Evolutionary conservation across 92 coral and sea anemone genomes (phyloP), one percentile per base, ranked within the genome.

Genomic region (Parazoanthus swiftii): DNA sequence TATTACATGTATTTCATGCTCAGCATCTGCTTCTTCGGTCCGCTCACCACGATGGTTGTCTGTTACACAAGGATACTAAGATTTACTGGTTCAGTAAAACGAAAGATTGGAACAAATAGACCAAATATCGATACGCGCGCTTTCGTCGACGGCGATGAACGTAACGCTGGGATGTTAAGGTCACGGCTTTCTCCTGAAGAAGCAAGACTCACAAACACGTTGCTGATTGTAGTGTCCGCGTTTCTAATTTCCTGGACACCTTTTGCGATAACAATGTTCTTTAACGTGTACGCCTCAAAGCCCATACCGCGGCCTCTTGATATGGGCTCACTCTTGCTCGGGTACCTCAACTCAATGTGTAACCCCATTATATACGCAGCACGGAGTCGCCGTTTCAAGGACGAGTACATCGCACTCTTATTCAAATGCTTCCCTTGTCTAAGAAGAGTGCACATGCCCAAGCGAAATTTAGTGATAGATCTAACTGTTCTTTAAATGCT

Each of bases 1-100:
- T 92, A 88, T 20, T 97, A 97, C 90, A 95, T 94, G 94, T 92
- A 91, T 67, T 95, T 95, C 63, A 97, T 93, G 97, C 88, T 97
- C 2, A 72, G 71, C 0, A 76, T 92, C 15, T 95, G 99, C 76
- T 92, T 97, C 54, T 90, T 92, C 48, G 97, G 98, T 3, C 99
- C 99, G 20, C 81, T 95, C 0, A 46, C 36, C 14, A 87, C 89
- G 95, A 46, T 54, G 59, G 18, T 88, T 6, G 46, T 92, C 54
- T 96, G 94, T 58, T 96, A 96, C 66, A 88, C 88, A 42, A 92
- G 90, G 11, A 96, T 96, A 58, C 75, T 95, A 11, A 70, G 76
- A 80, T 96, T 94, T 50, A 92, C 94, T 5, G 94, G 91, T 73
- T 39, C 79, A 16, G 88, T 89, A 16, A 92, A 90, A 59, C 80